Conservation (phyloP, 2,888 invertebrate species). For the Brachyptera putata region DNA sequence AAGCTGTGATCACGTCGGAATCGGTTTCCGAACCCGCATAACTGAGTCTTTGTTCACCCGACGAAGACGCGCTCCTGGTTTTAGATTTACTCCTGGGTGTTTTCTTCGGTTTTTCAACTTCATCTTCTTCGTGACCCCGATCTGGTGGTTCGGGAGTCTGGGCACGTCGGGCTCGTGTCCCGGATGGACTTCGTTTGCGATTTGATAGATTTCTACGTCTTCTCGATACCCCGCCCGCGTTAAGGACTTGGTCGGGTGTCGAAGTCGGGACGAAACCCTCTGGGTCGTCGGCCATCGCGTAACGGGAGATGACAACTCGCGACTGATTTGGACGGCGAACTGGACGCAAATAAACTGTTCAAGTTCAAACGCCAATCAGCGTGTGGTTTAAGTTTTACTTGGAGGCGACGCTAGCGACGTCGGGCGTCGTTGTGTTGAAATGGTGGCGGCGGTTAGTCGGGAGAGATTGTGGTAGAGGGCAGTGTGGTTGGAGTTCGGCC, state of each 20-base stretch:
- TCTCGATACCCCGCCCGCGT: constrained; percentile 51
- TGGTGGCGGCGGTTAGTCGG: not conserved
- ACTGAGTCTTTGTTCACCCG: constrained; percentile 25
- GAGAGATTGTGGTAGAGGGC: not conserved
- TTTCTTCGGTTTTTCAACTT: constrained; percentile 32
- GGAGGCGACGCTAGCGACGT: not conserved
- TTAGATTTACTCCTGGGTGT: constrained; percentile 23
- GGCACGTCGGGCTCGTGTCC: constrained; percentile 21
- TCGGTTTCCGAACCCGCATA: constrained; percentile 3
- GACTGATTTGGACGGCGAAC: too few relatives aligned
- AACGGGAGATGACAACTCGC: too few relatives aligned
- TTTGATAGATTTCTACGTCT: constrained; percentile 52
- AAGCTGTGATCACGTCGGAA: constrained; percentile 1
- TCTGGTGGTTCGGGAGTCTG: constrained; percentile 29
- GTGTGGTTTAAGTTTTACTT: not conserved
- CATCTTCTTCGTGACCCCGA: constrained; percentile 38
- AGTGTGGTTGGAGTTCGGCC: not conserved
- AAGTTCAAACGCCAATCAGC: not conserved
- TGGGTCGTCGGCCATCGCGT: constrained; percentile 2
- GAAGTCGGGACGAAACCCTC: constrained; percentile 37
- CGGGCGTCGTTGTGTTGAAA: too few relatives aligned
- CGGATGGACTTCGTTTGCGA: constrained; percentile 29
- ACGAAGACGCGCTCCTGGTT: constrained; percentile 30
- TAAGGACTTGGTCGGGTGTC: constrained; percentile 48
- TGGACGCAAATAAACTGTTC: not conserved